Base-by-base conservation (phyloP, 2,113 vertebrate genomes). In the Ceyx margarethae region DNA sequence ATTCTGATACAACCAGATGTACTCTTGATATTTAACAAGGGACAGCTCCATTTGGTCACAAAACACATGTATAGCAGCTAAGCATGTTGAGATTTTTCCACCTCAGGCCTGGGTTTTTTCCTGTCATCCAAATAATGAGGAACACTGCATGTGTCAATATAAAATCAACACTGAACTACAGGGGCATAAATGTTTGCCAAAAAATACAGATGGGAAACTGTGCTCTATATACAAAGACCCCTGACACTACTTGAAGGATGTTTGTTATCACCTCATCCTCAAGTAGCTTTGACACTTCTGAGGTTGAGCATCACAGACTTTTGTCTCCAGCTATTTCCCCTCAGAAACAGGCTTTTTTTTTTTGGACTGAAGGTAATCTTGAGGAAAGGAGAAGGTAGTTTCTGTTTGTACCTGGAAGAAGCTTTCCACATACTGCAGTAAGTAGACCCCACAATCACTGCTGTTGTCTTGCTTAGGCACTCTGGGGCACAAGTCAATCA, bases 381-480 rank as follows among this genome's bases (percentile, higher is more conserved):
- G 31, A 29, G 29, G 5, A 84, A 81, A 74, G 13, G 9, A 12
- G 5, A 61, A 61, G 21, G 26, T n/a, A 84, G 54, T 25, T 81
- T 88, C 57, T 66, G 83, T 88, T 46, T 78, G 23, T 97, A 99
- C 99, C 98, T 99, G 97, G 45, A 99, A 97, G 96, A 99, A 99
- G 87, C 98, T 99, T 96, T 99, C 99, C 19, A 99, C 99, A 57
- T 99, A 99, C 13, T 99, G 99, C 54, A 99, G 96, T 84, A 99
- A 97, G 93, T 99, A 99, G 23, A 99, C 97, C 26, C 99, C 99
- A 89, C 99, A 99, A 93, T 99, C 99, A 80, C 98, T 99, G 96
- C 98, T 98, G 94, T 99, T 99, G 94, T 99, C 98, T 95, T 99
- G 99, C 79, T 99, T 98, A 65, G 99, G 99, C 81, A 99, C 99